Evolutionary conservation across 2,888 invertebrate species (phyloP).

Genomic region (Oithona nana): DNA sequence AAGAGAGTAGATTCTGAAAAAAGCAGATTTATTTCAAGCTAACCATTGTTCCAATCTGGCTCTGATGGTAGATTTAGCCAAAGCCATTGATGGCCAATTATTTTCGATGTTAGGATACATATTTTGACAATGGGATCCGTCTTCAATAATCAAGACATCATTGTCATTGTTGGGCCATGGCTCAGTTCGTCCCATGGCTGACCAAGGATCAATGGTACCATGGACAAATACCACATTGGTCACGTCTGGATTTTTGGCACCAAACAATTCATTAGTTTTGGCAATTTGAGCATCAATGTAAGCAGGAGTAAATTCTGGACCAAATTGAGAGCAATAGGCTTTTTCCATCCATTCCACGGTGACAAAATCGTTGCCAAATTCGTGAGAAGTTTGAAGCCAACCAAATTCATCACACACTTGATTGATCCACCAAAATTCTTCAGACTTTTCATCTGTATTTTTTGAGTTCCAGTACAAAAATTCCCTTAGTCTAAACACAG

Average conservation of each 20-base stretch:
- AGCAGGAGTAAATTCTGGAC: slow-evolving; percentile 43
- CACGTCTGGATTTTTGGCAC: slow-evolving; percentile 24
- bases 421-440: slow-evolving; percentile 73
- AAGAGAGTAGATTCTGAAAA: too few species aligned
- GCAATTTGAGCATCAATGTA: too few species aligned
- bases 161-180: neutral
- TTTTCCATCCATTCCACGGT: slow-evolving; percentile 53
- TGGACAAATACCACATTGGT: slow-evolving; percentile 28
- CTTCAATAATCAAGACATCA: slow-evolving; percentile 25
- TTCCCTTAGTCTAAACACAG: too few species aligned
- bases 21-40: too few species aligned
- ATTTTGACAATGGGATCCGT: slow-evolving; percentile 84
- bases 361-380: slow-evolving; percentile 42
- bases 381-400: slow-evolving; percentile 70
- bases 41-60: too few species aligned
- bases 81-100: too few species aligned
- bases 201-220: slow-evolving; percentile 34
- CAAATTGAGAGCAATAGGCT: slow-evolving; percentile 66
- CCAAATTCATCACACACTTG: slow-evolving; percentile 94
- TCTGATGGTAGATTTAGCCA: too few species aligned
- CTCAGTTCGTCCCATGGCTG: slow-evolving; percentile 29
- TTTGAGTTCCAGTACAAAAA: too few species aligned
- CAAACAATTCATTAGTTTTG: slow-evolving; percentile 43
- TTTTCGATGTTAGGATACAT: too few species aligned
- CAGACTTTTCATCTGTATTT: too few species aligned